Evolutionary conservation across 2,888 invertebrate species (phyloP).

Genomic region (Carabus problematicus): DNA sequence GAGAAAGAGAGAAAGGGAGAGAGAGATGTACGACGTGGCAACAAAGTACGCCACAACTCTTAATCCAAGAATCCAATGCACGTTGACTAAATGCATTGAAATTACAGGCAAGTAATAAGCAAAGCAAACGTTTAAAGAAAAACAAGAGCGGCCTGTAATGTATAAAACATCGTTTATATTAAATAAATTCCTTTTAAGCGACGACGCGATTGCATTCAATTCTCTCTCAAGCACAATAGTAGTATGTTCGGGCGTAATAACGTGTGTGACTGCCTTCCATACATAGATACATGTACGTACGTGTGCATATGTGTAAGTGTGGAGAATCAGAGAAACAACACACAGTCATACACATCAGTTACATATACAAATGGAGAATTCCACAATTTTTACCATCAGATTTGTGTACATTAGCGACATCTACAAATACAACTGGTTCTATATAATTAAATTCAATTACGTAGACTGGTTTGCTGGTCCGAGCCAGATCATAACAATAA

Average conservation of each 20-base stretch:
- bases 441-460: slow-evolving; percentile 43
- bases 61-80: slow-evolving; percentile 13
- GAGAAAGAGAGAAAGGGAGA: too few relatives aligned
- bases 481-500: slow-evolving; percentile 37
- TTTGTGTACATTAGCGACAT: slow-evolving; percentile 41
- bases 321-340: background rate
- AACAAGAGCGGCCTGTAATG: slow-evolving; percentile 7
- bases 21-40: too few relatives aligned
- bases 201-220: slow-evolving; percentile 35
- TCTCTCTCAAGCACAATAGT: slow-evolving; percentile 32
- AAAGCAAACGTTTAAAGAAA: slow-evolving; percentile 7
- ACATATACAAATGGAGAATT: slow-evolving; percentile 26
- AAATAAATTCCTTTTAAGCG: slow-evolving; percentile 42
- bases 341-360: background rate
- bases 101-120: slow-evolving; percentile 29
- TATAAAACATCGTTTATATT: slow-evolving; percentile 42
- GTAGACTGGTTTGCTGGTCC: slow-evolving; percentile 31
- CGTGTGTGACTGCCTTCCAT: background rate
- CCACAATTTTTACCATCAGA: slow-evolving; percentile 39
- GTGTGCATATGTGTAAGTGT: background rate
- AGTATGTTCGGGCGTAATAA: slow-evolving; percentile 6
- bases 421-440: slow-evolving; percentile 41
- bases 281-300: background rate
- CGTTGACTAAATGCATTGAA: background rate
- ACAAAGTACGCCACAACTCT: too few relatives aligned